phyloP scores from a whole-genome alignment of 2,888 invertebrate species.

The Hartigia nigra region DNA sequence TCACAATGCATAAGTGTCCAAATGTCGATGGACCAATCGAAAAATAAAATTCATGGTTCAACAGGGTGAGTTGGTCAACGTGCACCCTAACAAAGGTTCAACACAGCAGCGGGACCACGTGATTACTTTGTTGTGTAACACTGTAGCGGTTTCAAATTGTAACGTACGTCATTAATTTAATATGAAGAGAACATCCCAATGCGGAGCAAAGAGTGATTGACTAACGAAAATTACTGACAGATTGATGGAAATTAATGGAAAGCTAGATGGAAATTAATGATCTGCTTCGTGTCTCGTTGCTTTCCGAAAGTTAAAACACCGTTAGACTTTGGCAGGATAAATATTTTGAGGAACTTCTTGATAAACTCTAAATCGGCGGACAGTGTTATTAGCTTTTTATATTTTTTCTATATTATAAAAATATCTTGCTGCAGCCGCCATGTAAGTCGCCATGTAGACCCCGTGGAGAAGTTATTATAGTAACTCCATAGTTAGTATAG shows the following conservation, averaged over 20 bases:
- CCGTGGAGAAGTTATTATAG: too few relatives aligned
- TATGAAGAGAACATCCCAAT: constrained; percentile 8
- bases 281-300: constrained; percentile 10
- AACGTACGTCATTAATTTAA: constrained; percentile 33
- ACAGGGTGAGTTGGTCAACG: neutral
- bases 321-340: constrained; percentile 10
- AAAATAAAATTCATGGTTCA: neutral
- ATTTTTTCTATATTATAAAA: too few relatives aligned
- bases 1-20: too few relatives aligned
- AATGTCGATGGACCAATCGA: too few relatives aligned
- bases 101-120: neutral
- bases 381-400: neutral
- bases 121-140: constrained; percentile 28
- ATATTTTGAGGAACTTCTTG: constrained; percentile 19
- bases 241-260: constrained; percentile 50
- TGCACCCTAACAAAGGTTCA: neutral
- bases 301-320: constrained; percentile 9
- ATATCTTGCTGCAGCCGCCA: too few relatives aligned
- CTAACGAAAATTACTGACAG: constrained; percentile 47
- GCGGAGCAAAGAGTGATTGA: constrained; percentile 40
- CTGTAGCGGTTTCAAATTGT: constrained; percentile 25
- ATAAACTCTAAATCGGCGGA: neutral
- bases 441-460: too few relatives aligned
- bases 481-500: too few relatives aligned
- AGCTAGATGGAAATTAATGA: constrained; percentile 42